Base-by-base conservation (phyloP, 2,113 vertebrate genomes). In the Todiramphus saurophagus region DNA sequence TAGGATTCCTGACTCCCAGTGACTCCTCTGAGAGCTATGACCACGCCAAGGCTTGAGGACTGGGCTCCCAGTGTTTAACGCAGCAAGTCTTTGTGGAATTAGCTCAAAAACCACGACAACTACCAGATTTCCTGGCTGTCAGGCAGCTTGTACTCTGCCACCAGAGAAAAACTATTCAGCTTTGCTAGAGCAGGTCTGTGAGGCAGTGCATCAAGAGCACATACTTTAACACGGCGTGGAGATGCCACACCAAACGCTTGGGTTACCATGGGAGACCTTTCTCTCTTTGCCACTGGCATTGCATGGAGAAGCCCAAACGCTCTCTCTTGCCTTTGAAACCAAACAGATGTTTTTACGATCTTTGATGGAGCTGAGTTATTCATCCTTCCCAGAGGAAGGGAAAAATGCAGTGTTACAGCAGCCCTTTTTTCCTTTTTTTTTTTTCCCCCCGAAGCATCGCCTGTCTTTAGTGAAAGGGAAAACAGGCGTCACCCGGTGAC, bases 201-300 rank as follows among this genome's bases (percentile, higher is more conserved):
- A 96, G 87, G 76, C 74, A 86, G 48, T 81, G 85, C 87, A 91
- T 89, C 81, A 77, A 90, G 91, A 66, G 59, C 59, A 90, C 55
- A 25, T 77, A 90, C 63, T 90, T 87, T 84, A 92, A 72, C 70
- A 63, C 37, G 60, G 91, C 25, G 11, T 58, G 60, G 69, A 92
- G 77, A 90, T 95, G 90, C 93, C 92, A 90, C 89, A 53, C 75
- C 72, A 81, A 94, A 94, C 86, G 69, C 89, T 88, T 10, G 0
- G 72, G 95, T 95, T 97, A 94, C 94, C 93, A 94, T 82, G 91
- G 90, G 83, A 96, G 96, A 95, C 95, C 92, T 95, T 94, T 96
- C 92, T 92, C 90, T 90, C 82, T 31, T 53, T 91, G 89, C 94
- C 92, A 88, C 64, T 51, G 93, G 79, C 92, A 86, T 15, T 73